A percentile compares a stretch with the other conserved stretches of the same genome.
Evolutionary conservation across 2,113 vertebrate genomes (phyloP).

Genomic region (Mionectes macconnelli): DNA sequence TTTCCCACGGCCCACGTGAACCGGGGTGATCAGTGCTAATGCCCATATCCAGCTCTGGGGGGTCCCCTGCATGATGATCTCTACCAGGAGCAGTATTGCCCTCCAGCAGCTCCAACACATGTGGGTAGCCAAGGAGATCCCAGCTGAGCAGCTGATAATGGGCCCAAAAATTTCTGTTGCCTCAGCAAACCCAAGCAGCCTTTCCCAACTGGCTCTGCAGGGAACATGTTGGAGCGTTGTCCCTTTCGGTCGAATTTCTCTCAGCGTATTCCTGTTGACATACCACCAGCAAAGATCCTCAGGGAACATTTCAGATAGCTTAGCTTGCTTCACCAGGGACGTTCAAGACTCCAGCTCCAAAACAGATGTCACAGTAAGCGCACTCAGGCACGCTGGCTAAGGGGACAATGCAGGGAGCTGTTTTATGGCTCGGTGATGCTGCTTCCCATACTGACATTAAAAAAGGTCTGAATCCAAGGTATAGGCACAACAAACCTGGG

Average conservation of each 20-base stretch:
- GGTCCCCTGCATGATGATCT: background rate
- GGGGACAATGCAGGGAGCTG: conserved; percentile 12
- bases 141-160: background rate
- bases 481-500: background rate
- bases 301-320: conserved; percentile 41
- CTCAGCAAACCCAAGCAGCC: background rate
- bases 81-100: background rate
- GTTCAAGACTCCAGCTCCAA: background rate
- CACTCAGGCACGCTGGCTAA: background rate
- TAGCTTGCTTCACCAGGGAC: conserved; percentile 49
- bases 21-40: accelerated
- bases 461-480: background rate
- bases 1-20: background rate
- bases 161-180: background rate
- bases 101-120: background rate
- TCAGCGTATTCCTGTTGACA: conserved; percentile 36
- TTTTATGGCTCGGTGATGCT: background rate
- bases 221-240: background rate
- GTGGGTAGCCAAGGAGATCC: background rate
- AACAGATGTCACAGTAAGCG: conserved; percentile 33
- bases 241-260: conserved; percentile 27
- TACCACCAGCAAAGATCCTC: conserved; percentile 59
- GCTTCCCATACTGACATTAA: background rate
- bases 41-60: background rate
- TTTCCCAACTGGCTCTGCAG: background rate